Conservation (phyloP, 2,888 invertebrate species). For the Oscheius onirici region DNA sequence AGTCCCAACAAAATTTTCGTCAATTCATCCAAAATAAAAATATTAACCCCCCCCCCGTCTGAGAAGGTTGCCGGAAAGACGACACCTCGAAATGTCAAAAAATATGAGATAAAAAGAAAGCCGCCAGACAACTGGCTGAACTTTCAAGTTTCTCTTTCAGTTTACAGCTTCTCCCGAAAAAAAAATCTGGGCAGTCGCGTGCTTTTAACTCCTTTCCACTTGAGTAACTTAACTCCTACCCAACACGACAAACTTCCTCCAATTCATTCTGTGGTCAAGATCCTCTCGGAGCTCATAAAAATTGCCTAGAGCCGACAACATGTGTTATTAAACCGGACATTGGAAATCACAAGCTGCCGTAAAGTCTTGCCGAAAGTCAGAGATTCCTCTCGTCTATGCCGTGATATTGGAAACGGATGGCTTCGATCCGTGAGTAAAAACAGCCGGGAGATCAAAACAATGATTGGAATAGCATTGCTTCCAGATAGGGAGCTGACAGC, state of each 20-base stretch:
- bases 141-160: no score
- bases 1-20: no score
- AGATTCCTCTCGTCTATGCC: background rate
- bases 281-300: slow-evolving; percentile 15
- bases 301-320: slow-evolving; percentile 5
- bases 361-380: background rate
- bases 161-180: no score
- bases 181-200: background rate
- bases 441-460: background rate
- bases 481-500: background rate
- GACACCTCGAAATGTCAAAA: no score
- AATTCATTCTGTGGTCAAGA: background rate
- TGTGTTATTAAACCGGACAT: slow-evolving; percentile 11
- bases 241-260: slow-evolving; percentile 21
- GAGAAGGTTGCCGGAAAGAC: no score
- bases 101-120: no score
- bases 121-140: no score
- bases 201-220: slow-evolving; percentile 1
- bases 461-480: background rate
- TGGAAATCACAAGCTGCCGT: background rate
- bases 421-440: background rate
- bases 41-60: no score
- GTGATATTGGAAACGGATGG: background rate
- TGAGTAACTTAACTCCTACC: slow-evolving; percentile 2
- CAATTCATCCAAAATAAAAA: no score